phyloP scores from a whole-genome alignment of 2,888 invertebrate species.

The Creontiades dilutus region DNA sequence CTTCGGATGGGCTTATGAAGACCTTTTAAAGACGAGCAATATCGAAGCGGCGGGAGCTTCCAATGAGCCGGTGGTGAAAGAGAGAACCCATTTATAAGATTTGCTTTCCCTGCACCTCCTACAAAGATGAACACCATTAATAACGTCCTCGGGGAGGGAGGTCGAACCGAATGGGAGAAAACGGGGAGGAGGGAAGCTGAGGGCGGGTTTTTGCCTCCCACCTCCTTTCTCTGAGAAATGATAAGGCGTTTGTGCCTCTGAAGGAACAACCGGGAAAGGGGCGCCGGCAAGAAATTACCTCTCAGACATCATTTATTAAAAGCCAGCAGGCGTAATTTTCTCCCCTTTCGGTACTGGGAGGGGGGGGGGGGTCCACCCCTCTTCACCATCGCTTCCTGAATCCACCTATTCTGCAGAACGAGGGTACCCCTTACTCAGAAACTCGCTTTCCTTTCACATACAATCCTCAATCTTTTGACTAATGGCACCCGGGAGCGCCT shows the following conservation, averaged over 20 bases:
- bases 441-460: slow-evolving; percentile 70
- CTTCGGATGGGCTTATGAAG: background rate
- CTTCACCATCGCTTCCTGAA: slow-evolving; percentile 14
- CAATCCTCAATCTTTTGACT: slow-evolving; percentile 75
- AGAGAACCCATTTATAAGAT: slow-evolving; percentile 72
- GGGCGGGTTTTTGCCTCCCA: slow-evolving; percentile 60
- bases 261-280: slow-evolving; percentile 63
- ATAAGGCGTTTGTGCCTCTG: slow-evolving; percentile 68
- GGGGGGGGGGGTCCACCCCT: background rate
- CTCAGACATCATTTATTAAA: slow-evolving; percentile 75
- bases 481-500: slow-evolving; percentile 66
- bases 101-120: slow-evolving; percentile 40
- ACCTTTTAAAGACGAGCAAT: background rate
- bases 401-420: slow-evolving; percentile 45
- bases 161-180: slow-evolving; percentile 11
- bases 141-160: slow-evolving; percentile 54
- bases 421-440: slow-evolving; percentile 46
- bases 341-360: slow-evolving; percentile 50
- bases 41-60: background rate
- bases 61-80: background rate
- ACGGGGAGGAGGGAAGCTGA: background rate
- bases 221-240: slow-evolving; percentile 54
- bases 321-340: slow-evolving; percentile 74
- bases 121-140: slow-evolving; percentile 71
- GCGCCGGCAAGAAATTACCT: slow-evolving; percentile 72